These are phyloP conservation scores for Crossoptilon crossoptilon DNA, from an alignment of 2,797 vertebrate genomes.

Conservation along the genomic window DNA sequence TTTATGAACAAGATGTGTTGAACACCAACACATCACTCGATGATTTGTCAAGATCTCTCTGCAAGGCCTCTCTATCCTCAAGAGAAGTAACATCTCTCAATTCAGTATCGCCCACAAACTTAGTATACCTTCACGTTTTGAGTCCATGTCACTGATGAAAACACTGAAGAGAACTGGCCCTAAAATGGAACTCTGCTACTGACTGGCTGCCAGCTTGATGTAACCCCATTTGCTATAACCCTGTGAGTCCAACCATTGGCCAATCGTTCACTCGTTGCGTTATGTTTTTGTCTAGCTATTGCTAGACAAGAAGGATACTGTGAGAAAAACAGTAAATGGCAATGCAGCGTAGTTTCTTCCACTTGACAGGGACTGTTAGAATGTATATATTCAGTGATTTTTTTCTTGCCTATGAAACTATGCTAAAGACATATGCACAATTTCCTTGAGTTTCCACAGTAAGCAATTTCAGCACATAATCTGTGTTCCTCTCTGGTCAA, in stretches of 20 bases:
- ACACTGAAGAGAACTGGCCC: not conserved
- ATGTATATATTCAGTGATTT: not conserved
- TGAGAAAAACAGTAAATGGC: not conserved
- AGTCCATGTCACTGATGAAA: not conserved
- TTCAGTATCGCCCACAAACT: not conserved
- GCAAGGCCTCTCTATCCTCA: not conserved
- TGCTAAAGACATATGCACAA: not conserved
- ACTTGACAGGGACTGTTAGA: not conserved
- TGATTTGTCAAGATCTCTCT: not conserved
- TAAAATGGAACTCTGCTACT: not conserved
- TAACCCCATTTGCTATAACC: not conserved
- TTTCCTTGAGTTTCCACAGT: constrained; percentile 60
- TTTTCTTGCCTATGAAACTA: not conserved
- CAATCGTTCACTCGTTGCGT: not conserved
- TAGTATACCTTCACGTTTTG: not conserved
- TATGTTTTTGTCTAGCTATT: not conserved
- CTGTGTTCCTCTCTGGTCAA: not conserved
- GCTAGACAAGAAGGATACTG: not conserved
- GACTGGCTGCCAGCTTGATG: not conserved
- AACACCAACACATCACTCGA: too few species aligned
- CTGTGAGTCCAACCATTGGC: not conserved
- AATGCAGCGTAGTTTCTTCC: not conserved
- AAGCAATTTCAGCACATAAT: constrained; percentile 9
- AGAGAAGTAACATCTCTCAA: not conserved
- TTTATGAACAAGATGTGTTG: not conserved